Evolutionary conservation across 2,113 vertebrate species (phyloP).

Genomic region (Orcinus orca): DNA sequence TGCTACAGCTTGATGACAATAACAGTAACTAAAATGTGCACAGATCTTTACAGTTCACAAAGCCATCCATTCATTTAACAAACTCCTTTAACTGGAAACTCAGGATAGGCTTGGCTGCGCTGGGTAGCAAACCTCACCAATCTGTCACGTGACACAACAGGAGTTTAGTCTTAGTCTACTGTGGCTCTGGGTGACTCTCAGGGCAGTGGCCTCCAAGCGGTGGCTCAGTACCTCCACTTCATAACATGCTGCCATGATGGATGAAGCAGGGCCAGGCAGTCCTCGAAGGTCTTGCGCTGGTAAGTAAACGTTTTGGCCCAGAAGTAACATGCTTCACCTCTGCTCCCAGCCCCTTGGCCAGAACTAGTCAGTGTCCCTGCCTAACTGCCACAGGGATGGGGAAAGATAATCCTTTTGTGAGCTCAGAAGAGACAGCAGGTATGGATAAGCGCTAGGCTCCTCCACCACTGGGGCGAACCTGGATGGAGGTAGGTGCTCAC

Average conservation of each 20-base stretch:
- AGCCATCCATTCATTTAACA: not conserved
- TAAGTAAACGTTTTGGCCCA: not conserved
- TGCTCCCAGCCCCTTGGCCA: not conserved
- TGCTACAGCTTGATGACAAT: not conserved
- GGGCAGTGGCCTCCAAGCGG: not conserved
- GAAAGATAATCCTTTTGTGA: not conserved
- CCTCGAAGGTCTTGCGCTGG: not conserved
- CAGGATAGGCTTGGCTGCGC: not conserved
- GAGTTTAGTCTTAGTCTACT: not conserved
- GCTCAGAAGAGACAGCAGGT: not conserved
- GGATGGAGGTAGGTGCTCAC: not conserved
- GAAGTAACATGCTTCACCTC: not conserved
- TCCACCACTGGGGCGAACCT: not conserved
- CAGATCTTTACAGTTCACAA: not conserved
- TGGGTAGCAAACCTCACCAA: not conserved
- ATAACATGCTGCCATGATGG: rapidly evolving
- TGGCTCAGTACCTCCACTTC: not conserved
- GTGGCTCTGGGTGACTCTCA: not conserved
- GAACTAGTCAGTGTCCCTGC: not conserved
- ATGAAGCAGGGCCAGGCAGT: not conserved
- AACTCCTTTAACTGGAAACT: not conserved
- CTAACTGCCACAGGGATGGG: not conserved
- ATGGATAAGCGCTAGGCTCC: not conserved
- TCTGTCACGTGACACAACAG: not conserved
- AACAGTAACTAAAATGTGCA: not conserved